Evolutionary conservation across 2,113 vertebrate species (phyloP).

Genomic region (Saimiri boliviensis): DNA sequence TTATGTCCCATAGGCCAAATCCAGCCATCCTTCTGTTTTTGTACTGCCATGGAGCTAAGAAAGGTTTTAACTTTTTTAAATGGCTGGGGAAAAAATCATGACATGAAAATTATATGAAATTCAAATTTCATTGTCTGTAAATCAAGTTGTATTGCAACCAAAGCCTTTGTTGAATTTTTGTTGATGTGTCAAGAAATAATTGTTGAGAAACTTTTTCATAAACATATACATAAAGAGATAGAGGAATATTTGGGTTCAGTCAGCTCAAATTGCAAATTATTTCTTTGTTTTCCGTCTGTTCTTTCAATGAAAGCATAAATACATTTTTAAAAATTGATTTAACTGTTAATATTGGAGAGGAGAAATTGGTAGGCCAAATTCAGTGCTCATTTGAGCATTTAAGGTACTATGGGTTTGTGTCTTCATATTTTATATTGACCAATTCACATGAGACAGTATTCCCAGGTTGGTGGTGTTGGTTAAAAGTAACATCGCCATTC

Average conservation of each 20-base stretch:
- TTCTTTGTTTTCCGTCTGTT: background rate
- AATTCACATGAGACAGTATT: background rate
- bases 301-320: background rate
- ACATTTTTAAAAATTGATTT: background rate
- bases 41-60: background rate
- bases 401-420: background rate
- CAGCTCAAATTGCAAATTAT: background rate
- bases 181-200: slow-evolving; percentile 29
- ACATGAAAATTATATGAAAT: too few relatives aligned
- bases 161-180: background rate
- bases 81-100: background rate
- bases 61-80: background rate
- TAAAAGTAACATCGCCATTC: slow-evolving; percentile 11
- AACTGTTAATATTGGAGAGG: background rate
- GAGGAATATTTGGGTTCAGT: background rate
- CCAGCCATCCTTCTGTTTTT: background rate
- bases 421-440: background rate
- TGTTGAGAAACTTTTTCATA: background rate
- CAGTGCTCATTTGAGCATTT: background rate
- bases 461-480: background rate
- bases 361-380: slow-evolving; percentile 12
- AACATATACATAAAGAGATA: background rate
- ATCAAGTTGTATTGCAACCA: background rate
- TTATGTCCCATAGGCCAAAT: background rate
- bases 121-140: too few relatives aligned